These are phyloP conservation scores for Drosophila maculinotata DNA, from an alignment of 2,888 invertebrate species.

Conservation along the genomic window DNA sequence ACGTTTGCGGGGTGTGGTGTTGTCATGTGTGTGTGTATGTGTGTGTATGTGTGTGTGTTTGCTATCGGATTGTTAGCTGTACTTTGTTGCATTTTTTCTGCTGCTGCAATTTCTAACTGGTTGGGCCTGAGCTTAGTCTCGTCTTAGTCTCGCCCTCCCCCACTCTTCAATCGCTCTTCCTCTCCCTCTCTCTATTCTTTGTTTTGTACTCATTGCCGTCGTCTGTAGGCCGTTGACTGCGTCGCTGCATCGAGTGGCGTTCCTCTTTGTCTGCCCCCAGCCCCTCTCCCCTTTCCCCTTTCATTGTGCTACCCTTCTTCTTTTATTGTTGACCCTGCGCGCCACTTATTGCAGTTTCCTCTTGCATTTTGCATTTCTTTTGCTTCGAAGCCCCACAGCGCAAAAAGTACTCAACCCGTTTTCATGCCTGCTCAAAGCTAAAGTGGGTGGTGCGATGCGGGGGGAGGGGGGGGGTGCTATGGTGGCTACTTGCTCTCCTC, in stretches of 20 bases:
- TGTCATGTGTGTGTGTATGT: background rate
- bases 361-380: slow-evolving; percentile 74
- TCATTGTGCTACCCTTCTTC: slow-evolving; percentile 4
- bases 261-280: slow-evolving; percentile 53
- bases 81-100: slow-evolving; percentile 77
- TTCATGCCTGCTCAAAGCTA: slow-evolving; percentile 23
- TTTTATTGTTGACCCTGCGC: slow-evolving; percentile 80
- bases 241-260: slow-evolving; percentile 73
- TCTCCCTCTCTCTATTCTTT: slow-evolving; percentile 22
- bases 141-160: slow-evolving; percentile 45
- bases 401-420: slow-evolving; percentile 72
- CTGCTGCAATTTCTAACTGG: slow-evolving; percentile 77
- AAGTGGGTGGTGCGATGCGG: slow-evolving; percentile 11
- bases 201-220: slow-evolving; percentile 58
- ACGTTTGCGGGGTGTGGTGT: slow-evolving; percentile 22
- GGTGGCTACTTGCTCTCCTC: background rate
- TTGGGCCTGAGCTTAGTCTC: slow-evolving; percentile 64
- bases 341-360: slow-evolving; percentile 78
- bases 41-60: background rate
- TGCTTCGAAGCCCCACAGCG: slow-evolving; percentile 79
- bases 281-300: slow-evolving; percentile 1
- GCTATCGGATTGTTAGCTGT: slow-evolving; percentile 74
- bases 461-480: background rate
- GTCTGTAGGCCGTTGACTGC: slow-evolving; percentile 75
- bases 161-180: background rate